Percentiles rank a stretch among this genome's conserved stretches.
phyloP scores from a whole-genome alignment of 2,113 vertebrate genomes.

The Eulacestoma nigropectus region DNA sequence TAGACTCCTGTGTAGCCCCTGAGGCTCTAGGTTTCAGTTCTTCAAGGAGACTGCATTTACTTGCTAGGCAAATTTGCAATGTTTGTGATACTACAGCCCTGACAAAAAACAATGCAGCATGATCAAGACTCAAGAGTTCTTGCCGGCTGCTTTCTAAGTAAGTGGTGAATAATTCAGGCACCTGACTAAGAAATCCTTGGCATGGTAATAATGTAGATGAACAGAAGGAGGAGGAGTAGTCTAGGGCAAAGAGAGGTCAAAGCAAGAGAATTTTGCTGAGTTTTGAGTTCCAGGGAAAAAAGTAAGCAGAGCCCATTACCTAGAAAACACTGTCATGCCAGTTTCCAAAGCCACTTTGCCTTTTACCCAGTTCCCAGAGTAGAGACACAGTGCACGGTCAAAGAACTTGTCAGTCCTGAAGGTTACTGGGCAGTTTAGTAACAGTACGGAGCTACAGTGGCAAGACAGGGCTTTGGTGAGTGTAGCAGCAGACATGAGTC shows the following conservation, averaged over 20 bases:
- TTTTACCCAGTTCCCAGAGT: neutral
- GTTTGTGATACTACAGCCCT: neutral
- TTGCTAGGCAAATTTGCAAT: neutral
- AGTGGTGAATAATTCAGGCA: neutral
- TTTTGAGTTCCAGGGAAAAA: neutral
- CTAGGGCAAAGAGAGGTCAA: neutral
- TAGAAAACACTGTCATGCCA: neutral
- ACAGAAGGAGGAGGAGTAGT: neutral
- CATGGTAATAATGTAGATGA: neutral
- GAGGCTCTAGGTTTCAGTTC: neutral
- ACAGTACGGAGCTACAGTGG: neutral
- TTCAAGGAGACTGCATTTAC: neutral
- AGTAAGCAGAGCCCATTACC: neutral
- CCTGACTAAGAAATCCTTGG: neutral
- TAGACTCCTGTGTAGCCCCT: rapidly evolving
- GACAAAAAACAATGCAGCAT: neutral
- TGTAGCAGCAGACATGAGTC: neutral
- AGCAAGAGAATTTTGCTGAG: neutral
- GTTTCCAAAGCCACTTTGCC: neutral
- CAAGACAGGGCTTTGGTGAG: neutral
- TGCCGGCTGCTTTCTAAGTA: neutral
- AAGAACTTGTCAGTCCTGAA: neutral
- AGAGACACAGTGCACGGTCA: neutral
- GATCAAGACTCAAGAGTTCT: neutral
- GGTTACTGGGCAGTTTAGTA: neutral